Evolutionary conservation across 2,888 invertebrate genomes (phyloP).

Genomic region (Gortyna flavago): DNA sequence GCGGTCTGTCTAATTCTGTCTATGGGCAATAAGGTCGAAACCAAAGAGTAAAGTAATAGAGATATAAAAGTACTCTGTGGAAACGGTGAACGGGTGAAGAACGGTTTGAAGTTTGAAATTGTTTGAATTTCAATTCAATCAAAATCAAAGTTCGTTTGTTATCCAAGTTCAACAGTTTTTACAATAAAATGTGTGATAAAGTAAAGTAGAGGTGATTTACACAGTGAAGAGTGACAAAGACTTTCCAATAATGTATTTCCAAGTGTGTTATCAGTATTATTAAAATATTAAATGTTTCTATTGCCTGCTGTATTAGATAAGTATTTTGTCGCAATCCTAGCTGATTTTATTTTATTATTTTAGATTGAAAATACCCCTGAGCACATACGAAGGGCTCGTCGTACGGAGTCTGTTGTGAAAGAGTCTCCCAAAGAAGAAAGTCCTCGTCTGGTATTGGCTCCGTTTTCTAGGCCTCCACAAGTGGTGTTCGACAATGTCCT

Average conservation of each 20-base stretch:
- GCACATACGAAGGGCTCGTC: constrained; percentile 80
- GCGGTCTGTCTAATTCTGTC: neutral
- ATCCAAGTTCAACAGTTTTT: constrained; percentile 5
- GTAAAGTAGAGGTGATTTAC: constrained; percentile 28
- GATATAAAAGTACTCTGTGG: too few relatives aligned
- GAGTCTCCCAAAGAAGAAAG: constrained; percentile 84
- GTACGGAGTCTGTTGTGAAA: constrained; percentile 75
- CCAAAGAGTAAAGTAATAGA: too few relatives aligned
- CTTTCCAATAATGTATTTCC: constrained; percentile 60
- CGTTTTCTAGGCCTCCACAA: constrained; percentile 92
- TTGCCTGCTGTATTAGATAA: neutral
- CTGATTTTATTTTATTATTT: constrained; percentile 39
- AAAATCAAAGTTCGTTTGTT: constrained; percentile 59
- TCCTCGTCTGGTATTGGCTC: constrained; percentile 90
- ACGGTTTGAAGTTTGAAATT: constrained; percentile 59
- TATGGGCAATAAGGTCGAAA: neutral
- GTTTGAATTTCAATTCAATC: constrained; percentile 56
- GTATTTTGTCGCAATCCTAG: neutral
- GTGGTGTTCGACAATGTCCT: constrained; percentile 92
- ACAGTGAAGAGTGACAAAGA: constrained; percentile 18
- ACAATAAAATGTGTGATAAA: constrained; percentile 32
- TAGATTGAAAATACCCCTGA: constrained; percentile 89
- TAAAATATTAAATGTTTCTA: neutral
- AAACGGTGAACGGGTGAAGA: constrained; percentile 48
- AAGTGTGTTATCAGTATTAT: constrained; percentile 54